A percentile compares a stretch with the other conserved stretches of the same genome.
Conservation (phyloP, 92 coral and sea anemone genomes). For the Bergia puertoricense region DNA sequence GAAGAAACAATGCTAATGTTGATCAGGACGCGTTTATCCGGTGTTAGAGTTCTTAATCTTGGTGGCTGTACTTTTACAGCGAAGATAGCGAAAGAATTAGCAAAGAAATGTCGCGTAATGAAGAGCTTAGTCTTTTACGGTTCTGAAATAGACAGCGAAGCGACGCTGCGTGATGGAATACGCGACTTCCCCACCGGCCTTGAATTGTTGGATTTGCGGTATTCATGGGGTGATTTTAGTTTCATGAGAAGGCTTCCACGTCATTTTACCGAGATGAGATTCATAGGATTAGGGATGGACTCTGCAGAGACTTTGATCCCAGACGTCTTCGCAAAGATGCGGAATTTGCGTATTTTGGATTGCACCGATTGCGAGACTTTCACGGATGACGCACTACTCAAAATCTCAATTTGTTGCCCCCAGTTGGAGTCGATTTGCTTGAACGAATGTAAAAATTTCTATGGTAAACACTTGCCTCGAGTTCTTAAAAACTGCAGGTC, state of each 20-base stretch:
- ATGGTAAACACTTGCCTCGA: conserved; percentile 78
- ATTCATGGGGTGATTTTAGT: conserved; percentile 95
- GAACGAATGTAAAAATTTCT: conserved; percentile 96
- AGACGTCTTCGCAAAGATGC: conserved; percentile 93
- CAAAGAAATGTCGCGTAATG: conserved; percentile 75
- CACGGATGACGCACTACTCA: conserved; percentile 89
- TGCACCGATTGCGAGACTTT: conserved; percentile 92
- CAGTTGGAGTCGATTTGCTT: conserved; percentile 95
- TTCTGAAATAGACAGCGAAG: conserved; percentile 76
- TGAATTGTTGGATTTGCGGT: conserved; percentile 94
- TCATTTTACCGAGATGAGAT: conserved; percentile 96
- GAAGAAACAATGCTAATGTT: conserved; percentile 93
- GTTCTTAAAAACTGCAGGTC: conserved; percentile 80
- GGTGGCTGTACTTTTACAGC: conserved; percentile 92
- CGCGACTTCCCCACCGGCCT: conserved; percentile 95
- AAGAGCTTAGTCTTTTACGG: conserved; percentile 90
- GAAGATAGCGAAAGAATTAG: conserved; percentile 91
- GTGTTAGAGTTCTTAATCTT: conserved; percentile 87
- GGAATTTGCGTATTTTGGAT: conserved; percentile 84
- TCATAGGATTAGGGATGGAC: conserved; percentile 91
- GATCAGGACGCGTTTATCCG: conserved; percentile 92
- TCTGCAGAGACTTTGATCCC: conserved; percentile 90
- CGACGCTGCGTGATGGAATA: conserved; percentile 77
- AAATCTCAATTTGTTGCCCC: conserved; percentile 89
- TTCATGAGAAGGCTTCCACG: conserved; percentile 97